Evolutionary conservation across 1,140 invertebrate genomes (phyloP).

Genomic region (Drosophila aff.): DNA sequence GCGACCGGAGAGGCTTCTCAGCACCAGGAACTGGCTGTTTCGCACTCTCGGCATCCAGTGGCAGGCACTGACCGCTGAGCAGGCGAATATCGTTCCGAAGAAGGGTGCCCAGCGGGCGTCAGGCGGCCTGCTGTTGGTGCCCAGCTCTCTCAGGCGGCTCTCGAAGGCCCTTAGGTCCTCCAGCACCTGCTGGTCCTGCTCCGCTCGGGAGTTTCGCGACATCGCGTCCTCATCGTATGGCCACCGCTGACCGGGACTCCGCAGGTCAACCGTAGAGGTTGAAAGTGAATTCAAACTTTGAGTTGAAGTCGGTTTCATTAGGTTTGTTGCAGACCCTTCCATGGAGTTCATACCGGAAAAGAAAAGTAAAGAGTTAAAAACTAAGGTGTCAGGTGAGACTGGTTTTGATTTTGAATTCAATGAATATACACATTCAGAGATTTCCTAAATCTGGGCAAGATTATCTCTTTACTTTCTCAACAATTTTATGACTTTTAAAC

Average conservation of each 20-base stretch:
- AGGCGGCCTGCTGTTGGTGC: not conserved
- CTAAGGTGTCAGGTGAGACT: too few species aligned
- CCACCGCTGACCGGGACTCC: too few species aligned
- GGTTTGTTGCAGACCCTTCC: not conserved
- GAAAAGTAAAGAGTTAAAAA: not conserved
- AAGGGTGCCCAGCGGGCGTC: not conserved
- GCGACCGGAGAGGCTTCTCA: not conserved
- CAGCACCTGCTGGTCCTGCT: not conserved
- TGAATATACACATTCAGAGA: not conserved
- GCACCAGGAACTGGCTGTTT: not conserved
- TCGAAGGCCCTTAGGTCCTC: slow-evolving; percentile 1
- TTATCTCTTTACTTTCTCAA: not conserved
- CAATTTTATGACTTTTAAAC: not conserved
- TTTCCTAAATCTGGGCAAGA: not conserved
- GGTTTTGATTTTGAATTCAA: not conserved
- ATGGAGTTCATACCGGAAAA: not conserved
- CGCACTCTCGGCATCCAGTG: not conserved
- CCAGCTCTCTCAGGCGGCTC: not conserved
- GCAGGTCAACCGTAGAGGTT: not conserved
- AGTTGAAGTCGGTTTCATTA: not conserved
- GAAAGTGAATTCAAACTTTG: not conserved
- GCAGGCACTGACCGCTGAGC: slow-evolving; percentile 1
- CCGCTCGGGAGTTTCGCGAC: too few species aligned
- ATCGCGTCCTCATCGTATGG: not conserved
- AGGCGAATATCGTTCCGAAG: not conserved